Percentiles rank a stretch among this genome's conserved stretches.
phyloP scores from a whole-genome alignment of 2,888 invertebrate species.

The Tromatobia lineatoria region DNA sequence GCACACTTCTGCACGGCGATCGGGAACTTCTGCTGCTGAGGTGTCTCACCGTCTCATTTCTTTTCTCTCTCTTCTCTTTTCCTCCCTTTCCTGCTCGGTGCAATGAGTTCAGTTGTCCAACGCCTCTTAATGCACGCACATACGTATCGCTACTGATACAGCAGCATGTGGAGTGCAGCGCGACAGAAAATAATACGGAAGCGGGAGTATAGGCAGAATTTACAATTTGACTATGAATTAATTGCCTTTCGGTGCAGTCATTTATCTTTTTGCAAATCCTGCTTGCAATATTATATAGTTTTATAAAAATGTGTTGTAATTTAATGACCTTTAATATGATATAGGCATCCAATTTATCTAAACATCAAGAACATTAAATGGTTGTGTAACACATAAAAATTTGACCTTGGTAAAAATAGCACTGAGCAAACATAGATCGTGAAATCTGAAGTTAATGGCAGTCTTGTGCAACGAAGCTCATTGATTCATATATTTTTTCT shows the following conservation, averaged over 20 bases:
- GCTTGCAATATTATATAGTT: too few relatives aligned
- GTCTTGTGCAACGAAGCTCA: too few relatives aligned
- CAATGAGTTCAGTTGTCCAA: slow-evolving; percentile 45
- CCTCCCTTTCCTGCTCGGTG: neutral
- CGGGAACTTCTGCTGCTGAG: slow-evolving; percentile 55
- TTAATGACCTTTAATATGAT: too few relatives aligned
- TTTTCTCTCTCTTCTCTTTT: slow-evolving; percentile 19
- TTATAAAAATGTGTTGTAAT: too few relatives aligned
- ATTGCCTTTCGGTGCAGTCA: neutral
- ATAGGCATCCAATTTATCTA: too few relatives aligned
- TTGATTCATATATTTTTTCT: too few relatives aligned
- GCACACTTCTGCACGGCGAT: slow-evolving; percentile 21
- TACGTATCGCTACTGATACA: slow-evolving; percentile 47
- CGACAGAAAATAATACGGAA: neutral
- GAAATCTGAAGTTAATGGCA: too few relatives aligned
- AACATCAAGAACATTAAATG: too few relatives aligned
- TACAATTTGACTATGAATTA: neutral
- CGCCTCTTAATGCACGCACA: slow-evolving; percentile 36
- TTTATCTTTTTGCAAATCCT: neutral
- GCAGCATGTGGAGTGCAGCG: slow-evolving; percentile 24
- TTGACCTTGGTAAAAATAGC: too few relatives aligned
- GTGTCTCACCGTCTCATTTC: slow-evolving; percentile 7
- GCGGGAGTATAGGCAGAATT: too few relatives aligned
- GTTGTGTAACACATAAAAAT: too few relatives aligned
- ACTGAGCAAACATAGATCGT: too few relatives aligned